Percentiles rank a stretch among this genome's conserved stretches.
Conservation (phyloP, 2,888 invertebrate genomes). For the Gryllus longicercus region DNA sequence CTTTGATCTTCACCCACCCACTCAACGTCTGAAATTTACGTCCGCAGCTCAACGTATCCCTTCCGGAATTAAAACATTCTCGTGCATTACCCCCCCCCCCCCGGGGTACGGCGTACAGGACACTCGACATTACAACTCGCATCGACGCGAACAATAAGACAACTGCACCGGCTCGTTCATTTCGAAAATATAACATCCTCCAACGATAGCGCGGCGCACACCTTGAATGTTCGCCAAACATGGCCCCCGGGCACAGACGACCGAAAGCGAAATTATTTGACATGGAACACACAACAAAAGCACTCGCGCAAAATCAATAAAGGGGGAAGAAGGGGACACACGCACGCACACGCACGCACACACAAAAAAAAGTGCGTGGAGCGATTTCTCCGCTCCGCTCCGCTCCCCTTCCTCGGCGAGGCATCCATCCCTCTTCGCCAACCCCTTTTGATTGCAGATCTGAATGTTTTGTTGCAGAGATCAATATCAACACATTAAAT, state of each 20-base stretch:
- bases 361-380: background rate
- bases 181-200: background rate
- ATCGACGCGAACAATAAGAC: background rate
- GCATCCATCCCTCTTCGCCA: slow-evolving; percentile 6
- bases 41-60: too few relatives aligned
- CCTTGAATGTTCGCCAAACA: background rate
- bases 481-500: slow-evolving; percentile 17
- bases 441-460: slow-evolving; percentile 17
- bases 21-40: too few relatives aligned
- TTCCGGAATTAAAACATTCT: too few relatives aligned
- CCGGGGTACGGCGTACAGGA: too few relatives aligned
- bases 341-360: too few relatives aligned
- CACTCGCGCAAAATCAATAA: background rate
- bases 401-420: background rate
- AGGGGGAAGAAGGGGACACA: background rate
- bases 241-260: background rate
- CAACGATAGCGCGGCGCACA: background rate
- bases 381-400: background rate
- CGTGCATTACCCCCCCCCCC: too few relatives aligned
- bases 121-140: background rate
- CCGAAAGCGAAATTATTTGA: background rate
- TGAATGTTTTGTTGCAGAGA: slow-evolving; percentile 10
- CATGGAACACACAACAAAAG: background rate
- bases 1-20: too few relatives aligned
- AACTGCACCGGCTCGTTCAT: background rate